Evolutionary conservation across 2,797 vertebrate genomes (phyloP), one percentile per base, ranked within the genome.

Genomic region (Ispidina picta): DNA sequence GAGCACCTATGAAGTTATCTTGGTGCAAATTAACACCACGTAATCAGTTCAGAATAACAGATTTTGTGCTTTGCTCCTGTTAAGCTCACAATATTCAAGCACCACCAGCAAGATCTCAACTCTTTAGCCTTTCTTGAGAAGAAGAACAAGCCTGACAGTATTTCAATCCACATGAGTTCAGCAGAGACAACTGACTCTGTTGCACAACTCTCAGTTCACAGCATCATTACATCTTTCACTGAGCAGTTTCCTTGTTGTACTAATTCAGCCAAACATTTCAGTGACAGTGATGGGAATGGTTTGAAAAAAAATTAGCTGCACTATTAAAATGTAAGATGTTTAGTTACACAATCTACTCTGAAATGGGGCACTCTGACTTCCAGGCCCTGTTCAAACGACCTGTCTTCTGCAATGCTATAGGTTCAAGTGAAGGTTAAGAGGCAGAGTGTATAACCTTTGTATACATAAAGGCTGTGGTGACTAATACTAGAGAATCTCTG

Each of bases 271-370:
- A 72, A 75, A 65, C 0, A 0, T 33, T 83, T 75, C 21, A 63
- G 29, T 88, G 35, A 4, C 33, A 58, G 64, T 11, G 16, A 63
- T 5, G 12, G 7, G 10, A 14, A 41, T 5, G 19, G 48, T 46
- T 73, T 88, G 4, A 18, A 83, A 66, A 54, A 51, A 18, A 3
- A 18, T 19, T 23, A 48, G 80, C 5, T 83, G 37, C 16, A 46
- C 28, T 85, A 74, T 70, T 81, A 80, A 87, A 93, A 81, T 70
- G 22, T 82, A 87, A 94, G 63, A 51, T 13, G 15, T 60, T 56
- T 43, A 44, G 12, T 54, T 35, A 73, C 13, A 41, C 9, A 14
- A 26, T 43, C 19, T 79, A 69, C n/a, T 93, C 33, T 90, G 44
- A 88, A 70, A 64, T 15, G 33, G 10, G 43, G 39, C 60, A 41